phyloP scores from a whole-genome alignment of 2,888 invertebrate species.

The Synergus itoensis region DNA sequence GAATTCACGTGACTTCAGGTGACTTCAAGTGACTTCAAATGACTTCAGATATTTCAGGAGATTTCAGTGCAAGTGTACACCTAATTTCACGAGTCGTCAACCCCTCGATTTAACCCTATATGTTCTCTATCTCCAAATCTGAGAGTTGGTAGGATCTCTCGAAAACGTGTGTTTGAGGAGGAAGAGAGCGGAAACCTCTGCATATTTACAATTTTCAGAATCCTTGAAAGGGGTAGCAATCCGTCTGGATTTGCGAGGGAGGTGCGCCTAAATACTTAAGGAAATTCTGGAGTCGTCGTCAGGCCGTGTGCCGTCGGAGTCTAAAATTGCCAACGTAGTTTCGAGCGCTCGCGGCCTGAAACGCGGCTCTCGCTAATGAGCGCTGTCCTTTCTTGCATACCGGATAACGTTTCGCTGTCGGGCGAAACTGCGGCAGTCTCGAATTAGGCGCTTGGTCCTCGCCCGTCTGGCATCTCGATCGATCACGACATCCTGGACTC shows the following conservation, averaged over 20 bases:
- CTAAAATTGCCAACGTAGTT: neutral
- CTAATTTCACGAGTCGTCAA: too few relatives aligned
- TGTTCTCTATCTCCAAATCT: neutral
- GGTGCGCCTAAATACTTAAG: neutral
- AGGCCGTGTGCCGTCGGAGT: neutral
- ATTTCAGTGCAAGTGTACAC: too few relatives aligned
- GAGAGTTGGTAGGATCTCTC: neutral
- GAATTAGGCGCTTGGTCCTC: conserved; percentile 60
- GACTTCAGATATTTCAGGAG: too few relatives aligned
- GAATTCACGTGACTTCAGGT: too few relatives aligned
- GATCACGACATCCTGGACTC: conserved; percentile 47
- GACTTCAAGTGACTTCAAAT: too few relatives aligned
- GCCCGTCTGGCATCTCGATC: conserved; percentile 46
- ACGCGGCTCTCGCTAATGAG: conserved; percentile 66
- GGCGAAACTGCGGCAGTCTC: conserved; percentile 64
- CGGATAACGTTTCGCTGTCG: conserved; percentile 69
- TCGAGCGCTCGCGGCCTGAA: conserved; percentile 46
- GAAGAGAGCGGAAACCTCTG: neutral
- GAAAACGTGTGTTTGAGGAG: neutral
- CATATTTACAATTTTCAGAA: neutral
- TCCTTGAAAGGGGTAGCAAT: neutral
- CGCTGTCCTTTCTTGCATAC: conserved; percentile 69
- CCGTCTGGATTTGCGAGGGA: neutral
- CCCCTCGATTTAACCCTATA: too few relatives aligned
- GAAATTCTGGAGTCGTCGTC: neutral